Base-by-base conservation (phyloP, 2,797 vertebrate species). In the Malacoraja senta region DNA sequence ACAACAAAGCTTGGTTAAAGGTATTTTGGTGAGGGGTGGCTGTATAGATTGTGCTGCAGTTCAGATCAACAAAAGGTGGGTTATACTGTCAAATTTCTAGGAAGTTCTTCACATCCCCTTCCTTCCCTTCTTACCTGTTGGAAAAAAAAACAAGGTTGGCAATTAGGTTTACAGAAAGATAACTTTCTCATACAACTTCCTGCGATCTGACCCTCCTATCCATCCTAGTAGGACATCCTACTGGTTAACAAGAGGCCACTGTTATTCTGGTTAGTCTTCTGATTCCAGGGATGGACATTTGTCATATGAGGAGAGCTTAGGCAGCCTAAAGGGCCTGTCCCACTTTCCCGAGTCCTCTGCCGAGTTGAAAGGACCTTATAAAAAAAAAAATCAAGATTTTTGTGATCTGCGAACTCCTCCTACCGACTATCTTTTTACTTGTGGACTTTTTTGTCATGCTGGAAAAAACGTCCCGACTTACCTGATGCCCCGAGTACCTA, bases 111-210 rank as follows among this genome's bases (percentile, higher is more conserved):
- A 96, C 95, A 97, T 98, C 86, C 97, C 97, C 94, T 98, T 98
- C 80, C 97, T 97, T 95, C 96, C 97, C 94, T 97, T 98, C 94
- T 98, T 98, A 88, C 97, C 98, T 97, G 97, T 93, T 81, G 44
- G 44, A 93, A 93, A 81, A 93, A 95, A 0, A 94, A 93, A 35
- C n/a, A 81, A 68, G 7, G 17, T 92, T 76, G 32, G 38, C n/a
- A 88, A 7, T 9, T 88, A 29, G 2, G 38, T 53, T 76, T 44
- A 44, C 94, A 74, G 94, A 32, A 93, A 93, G 93, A 72, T 2
- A 63, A 63, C 4, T 0, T 78, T 53, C 0, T 0, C 58, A 7
- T 29, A 72, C 77, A 93, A 44, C 44, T 19, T 91, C 68, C 65
- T 86, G 29, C 0, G 13, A 9, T n/a, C 0, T 68, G 61, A 29